Evolutionary conservation across 1,140 invertebrate genomes (phyloP), one percentile per base, ranked within the genome.

Genomic region (Plutomurus gul): DNA sequence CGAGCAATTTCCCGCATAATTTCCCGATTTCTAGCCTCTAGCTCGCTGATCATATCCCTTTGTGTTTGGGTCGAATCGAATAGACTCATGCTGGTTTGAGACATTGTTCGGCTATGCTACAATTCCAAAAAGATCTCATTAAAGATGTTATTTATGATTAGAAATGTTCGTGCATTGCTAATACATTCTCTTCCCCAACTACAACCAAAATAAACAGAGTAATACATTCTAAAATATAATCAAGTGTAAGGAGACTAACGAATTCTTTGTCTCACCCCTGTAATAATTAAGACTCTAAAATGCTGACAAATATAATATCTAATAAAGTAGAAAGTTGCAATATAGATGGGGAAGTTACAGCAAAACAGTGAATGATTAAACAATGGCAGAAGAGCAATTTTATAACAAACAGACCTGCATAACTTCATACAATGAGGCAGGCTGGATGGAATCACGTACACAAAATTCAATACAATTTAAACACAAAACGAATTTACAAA

Each of bases 1-100:
- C 95, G 90, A 83, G 96, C 93, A 83, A 98, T 98, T 90, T 99
- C 96, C 82, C 93, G 91, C 94, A 98, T 97, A 80, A 99, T 98
- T 89, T 98, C 96, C 87, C 96, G 92, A 88, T 99, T 99, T 88
- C 98, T 97, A 56, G 93, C 91, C 86, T 99, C 97, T 49, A 99
- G 88, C 84, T 98, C 96, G 60, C 92, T 92, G 85, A 99, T 98
- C 16, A 99, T 89, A 85, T 97, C 95, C n/a, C 95, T 89, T 84
- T 96, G 95, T 11, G 94, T 94, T 77, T 94, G 89, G 36, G 93
- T 95, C 25, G 94, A 92, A 84, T 96, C 95, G 80, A 93, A 84
- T 46, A 88, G 90, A 78, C 89, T 90, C 71, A 93, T 87, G 87
- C 92, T 91, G 13, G 91, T 90, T 85, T 95, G 93, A 4, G 92